Percentiles rank a stretch among this genome's conserved stretches.
Evolutionary conservation across 2,888 invertebrate genomes (phyloP).

Genomic region (Hirtodrosophila duncani): DNA sequence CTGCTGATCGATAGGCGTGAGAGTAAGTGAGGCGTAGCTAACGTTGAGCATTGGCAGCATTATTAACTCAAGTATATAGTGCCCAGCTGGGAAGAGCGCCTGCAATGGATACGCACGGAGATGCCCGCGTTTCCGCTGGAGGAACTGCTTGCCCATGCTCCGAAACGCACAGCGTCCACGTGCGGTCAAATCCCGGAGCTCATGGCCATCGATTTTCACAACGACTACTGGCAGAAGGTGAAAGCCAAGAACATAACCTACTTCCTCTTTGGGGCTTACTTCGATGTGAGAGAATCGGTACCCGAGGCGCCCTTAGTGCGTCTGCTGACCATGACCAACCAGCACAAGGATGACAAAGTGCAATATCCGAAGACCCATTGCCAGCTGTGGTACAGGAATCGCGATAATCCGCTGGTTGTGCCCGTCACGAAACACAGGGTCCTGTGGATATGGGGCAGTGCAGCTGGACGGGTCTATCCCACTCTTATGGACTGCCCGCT

Average conservation of each 20-base stretch:
- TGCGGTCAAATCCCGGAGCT: constrained; percentile 81
- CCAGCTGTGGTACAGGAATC: constrained; percentile 91
- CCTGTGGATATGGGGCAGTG: constrained; percentile 95
- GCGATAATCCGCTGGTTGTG: constrained; percentile 86
- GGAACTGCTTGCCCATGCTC: constrained; percentile 18
- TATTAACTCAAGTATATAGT: too few species aligned
- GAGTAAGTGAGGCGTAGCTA: constrained; percentile 6
- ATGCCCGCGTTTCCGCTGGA: constrained; percentile 50
- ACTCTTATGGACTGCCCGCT: constrained; percentile 91
- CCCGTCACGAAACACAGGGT: constrained; percentile 91
- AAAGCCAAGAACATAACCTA: constrained; percentile 88
- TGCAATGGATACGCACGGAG: constrained; percentile 41
- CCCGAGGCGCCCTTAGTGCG: constrained; percentile 88
- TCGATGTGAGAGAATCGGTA: constrained; percentile 87
- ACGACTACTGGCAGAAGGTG: constrained; percentile 93
- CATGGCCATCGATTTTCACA: constrained; percentile 92
- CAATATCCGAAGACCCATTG: constrained; percentile 82
- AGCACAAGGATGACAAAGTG: constrained; percentile 82
- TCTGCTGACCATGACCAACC: constrained; percentile 91
- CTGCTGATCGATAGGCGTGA: constrained; percentile 17
- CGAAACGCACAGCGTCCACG: too few species aligned
- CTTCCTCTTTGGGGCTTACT: constrained; percentile 92
- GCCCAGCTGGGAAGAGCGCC: constrained; percentile 20
- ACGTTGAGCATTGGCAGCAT: too few species aligned
- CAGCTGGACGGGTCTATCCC: constrained; percentile 89